These are phyloP conservation scores for Dromius quadrimaculatus DNA, from an alignment of 2,888 invertebrate genomes.

Conservation along the genomic window DNA sequence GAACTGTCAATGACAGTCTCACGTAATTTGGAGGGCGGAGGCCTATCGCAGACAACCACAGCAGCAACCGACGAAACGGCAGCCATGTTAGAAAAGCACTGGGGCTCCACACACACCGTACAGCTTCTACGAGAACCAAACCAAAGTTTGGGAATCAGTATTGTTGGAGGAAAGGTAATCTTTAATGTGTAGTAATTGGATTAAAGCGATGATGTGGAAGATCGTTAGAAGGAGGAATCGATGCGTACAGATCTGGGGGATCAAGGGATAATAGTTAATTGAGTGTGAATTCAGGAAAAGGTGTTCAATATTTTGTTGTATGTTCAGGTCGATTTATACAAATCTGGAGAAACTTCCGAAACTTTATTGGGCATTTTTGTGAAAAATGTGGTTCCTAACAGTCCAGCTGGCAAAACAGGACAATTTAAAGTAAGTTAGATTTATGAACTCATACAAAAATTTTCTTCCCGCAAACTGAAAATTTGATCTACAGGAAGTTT, in stretches of 20 bases:
- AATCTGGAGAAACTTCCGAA: slow-evolving; percentile 72
- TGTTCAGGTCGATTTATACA: slow-evolving; percentile 81
- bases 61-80: slow-evolving; percentile 60
- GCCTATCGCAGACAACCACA: slow-evolving; percentile 38
- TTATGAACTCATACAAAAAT: slow-evolving; percentile 9
- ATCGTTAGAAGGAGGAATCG: too few relatives aligned
- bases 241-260: too few relatives aligned
- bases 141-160: slow-evolving; percentile 94
- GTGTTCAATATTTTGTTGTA: background rate
- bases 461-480: background rate
- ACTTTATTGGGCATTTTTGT: slow-evolving; percentile 96
- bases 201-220: background rate
- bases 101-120: slow-evolving; percentile 86
- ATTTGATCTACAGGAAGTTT: slow-evolving; percentile 13
- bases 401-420: slow-evolving; percentile 93
- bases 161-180: slow-evolving; percentile 92
- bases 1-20: slow-evolving; percentile 55
- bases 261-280: too few relatives aligned
- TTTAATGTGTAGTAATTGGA: background rate
- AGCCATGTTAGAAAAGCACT: slow-evolving; percentile 76
- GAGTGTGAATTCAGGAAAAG: background rate
- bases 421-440: slow-evolving; percentile 78
- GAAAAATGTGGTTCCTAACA: slow-evolving; percentile 93
- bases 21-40: slow-evolving; percentile 53
- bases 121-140: slow-evolving; percentile 79